Conservation (phyloP, 2,113 vertebrate species). For the Pelmatolapia mariae region DNA sequence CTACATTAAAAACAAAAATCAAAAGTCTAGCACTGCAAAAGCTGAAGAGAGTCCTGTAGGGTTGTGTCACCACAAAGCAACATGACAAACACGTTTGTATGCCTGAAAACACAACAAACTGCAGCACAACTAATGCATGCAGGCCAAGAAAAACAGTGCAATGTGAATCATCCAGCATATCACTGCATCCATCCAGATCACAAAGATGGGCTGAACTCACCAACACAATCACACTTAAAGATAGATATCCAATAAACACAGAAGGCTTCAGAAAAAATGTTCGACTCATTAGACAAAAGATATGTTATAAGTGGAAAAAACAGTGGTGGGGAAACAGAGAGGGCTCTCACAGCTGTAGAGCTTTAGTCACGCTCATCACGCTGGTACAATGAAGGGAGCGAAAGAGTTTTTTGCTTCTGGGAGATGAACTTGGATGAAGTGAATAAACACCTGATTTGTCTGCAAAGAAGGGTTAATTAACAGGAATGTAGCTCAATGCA, state of each 20-base stretch:
- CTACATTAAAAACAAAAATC: background rate
- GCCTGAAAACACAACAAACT: background rate
- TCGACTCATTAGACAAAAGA: background rate
- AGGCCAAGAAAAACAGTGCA: background rate
- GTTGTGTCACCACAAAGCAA: background rate
- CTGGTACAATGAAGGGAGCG: background rate
- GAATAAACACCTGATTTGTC: background rate
- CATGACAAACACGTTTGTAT: background rate
- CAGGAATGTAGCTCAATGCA: background rate
- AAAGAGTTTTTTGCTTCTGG: background rate
- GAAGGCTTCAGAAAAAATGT: background rate
- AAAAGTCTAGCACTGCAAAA: rapidly evolving
- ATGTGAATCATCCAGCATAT: background rate
- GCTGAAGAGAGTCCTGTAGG: background rate
- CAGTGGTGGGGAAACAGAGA: rapidly evolving
- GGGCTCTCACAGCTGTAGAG: background rate
- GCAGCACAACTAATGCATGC: background rate
- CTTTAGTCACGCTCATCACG: background rate
- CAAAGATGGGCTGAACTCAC: background rate
- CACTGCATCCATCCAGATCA: background rate
- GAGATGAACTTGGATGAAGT: background rate
- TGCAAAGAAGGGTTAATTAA: rapidly evolving
- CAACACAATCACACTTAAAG: background rate
- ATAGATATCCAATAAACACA: rapidly evolving
- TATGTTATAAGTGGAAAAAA: background rate